phyloP scores from a whole-genome alignment of 1,140 invertebrate genomes.

The Rhopalosiphum maidis region DNA sequence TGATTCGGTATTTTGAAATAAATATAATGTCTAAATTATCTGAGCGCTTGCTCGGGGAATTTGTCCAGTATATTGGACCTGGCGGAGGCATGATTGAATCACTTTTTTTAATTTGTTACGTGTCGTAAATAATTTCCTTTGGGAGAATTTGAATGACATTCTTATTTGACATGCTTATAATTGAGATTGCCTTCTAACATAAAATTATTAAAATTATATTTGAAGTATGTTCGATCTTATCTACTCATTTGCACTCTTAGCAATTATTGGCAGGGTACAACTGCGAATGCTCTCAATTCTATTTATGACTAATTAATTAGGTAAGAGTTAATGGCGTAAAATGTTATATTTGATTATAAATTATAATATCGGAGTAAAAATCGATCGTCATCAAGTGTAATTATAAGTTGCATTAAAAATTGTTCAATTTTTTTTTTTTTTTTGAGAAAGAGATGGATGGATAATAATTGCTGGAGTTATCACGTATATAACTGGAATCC shows the following conservation, averaged over 20 bases:
- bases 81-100: neutral
- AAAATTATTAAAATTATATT: conserved; percentile 11
- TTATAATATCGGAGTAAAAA: neutral
- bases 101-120: conserved; percentile 9
- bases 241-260: neutral
- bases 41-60: neutral
- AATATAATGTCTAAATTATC: conserved; percentile 5
- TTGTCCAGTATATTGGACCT: neutral
- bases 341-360: neutral
- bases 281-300: neutral
- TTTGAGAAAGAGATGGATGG: too few relatives aligned
- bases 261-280: neutral
- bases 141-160: neutral
- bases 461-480: neutral
- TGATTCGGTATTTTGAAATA: neutral
- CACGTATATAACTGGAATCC: neutral
- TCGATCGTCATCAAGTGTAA: neutral
- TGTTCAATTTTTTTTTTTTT: neutral
- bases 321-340: neutral
- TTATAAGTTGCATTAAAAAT: neutral
- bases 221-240: neutral
- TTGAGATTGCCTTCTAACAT: neutral
- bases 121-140: neutral
- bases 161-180: neutral
- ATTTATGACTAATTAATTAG: neutral